Percentiles rank a stretch among this genome's conserved stretches.
phyloP scores from a whole-genome alignment of 2,888 invertebrate species.

The Camptogramma bilineatum region DNA sequence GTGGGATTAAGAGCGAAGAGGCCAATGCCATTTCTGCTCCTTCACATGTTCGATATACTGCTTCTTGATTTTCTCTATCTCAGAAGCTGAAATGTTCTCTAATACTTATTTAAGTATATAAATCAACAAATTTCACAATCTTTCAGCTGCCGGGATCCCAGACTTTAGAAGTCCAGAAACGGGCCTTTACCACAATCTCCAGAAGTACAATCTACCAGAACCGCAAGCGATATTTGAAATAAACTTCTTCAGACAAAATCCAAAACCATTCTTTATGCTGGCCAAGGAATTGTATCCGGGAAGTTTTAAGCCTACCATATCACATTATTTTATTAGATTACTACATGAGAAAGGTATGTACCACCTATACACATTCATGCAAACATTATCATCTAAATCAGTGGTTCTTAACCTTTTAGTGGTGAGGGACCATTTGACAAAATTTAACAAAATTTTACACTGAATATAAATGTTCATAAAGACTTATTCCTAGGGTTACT shows the following conservation, averaged over 20 bases:
- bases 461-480: neutral
- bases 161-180: slow-evolving; percentile 97
- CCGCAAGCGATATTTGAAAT: slow-evolving; percentile 97
- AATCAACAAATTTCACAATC: neutral
- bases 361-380: no score
- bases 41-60: no score
- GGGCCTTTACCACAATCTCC: slow-evolving; percentile 95
- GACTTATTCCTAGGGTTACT: slow-evolving; percentile 76
- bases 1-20: no score
- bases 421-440: no score
- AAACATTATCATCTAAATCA: no score
- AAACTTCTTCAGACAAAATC: slow-evolving; percentile 93
- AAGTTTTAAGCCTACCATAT: slow-evolving; percentile 93
- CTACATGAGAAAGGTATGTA: slow-evolving; percentile 90
- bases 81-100: no score
- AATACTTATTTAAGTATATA: no score
- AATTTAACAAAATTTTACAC: no score
- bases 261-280: slow-evolving; percentile 96
- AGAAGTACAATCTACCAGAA: slow-evolving; percentile 95
- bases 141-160: slow-evolving; percentile 96
- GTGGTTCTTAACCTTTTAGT: no score
- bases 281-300: slow-evolving; percentile 96
- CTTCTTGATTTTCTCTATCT: no score
- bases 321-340: slow-evolving; percentile 95
- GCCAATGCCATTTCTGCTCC: no score